These are phyloP conservation scores for Psilopsiagon aymara DNA, from an alignment of 2,113 vertebrate species.

Conservation along the genomic window DNA sequence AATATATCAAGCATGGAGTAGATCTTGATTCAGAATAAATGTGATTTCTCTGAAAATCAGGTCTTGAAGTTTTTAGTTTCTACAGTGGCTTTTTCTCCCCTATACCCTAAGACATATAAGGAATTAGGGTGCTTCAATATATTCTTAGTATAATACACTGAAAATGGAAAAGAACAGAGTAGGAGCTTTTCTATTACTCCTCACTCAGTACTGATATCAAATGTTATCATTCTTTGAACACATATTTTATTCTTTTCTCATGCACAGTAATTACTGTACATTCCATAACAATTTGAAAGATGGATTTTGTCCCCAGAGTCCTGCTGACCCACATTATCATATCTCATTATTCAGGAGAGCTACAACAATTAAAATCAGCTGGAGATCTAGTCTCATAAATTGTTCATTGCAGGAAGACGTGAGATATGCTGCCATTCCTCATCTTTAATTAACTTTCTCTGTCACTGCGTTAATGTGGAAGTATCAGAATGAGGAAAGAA, in stretches of 20 bases:
- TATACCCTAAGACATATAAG: not conserved
- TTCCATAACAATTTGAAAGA: not conserved
- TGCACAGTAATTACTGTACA: not conserved
- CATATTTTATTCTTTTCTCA: not conserved
- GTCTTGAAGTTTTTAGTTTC: not conserved
- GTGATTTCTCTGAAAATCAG: not conserved
- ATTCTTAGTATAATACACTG: not conserved
- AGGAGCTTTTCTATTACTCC: not conserved
- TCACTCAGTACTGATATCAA: not conserved
- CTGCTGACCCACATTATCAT: slow-evolving; percentile 20
- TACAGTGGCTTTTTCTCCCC: not conserved
- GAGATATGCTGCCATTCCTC: not conserved
- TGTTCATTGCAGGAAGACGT: not conserved
- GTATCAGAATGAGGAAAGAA: not conserved
- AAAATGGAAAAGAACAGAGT: not conserved
- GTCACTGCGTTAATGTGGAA: not conserved
- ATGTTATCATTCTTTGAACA: not conserved
- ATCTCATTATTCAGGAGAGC: not conserved
- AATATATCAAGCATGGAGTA: not conserved
- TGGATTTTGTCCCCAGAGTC: not conserved
- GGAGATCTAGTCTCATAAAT: not conserved
- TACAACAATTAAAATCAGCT: not conserved
- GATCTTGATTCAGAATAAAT: not conserved
- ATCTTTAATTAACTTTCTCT: slow-evolving; percentile 15
- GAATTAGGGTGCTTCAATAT: not conserved